Conservation (phyloP, 1,140 invertebrate genomes). For the Sinonovacula constricta region DNA sequence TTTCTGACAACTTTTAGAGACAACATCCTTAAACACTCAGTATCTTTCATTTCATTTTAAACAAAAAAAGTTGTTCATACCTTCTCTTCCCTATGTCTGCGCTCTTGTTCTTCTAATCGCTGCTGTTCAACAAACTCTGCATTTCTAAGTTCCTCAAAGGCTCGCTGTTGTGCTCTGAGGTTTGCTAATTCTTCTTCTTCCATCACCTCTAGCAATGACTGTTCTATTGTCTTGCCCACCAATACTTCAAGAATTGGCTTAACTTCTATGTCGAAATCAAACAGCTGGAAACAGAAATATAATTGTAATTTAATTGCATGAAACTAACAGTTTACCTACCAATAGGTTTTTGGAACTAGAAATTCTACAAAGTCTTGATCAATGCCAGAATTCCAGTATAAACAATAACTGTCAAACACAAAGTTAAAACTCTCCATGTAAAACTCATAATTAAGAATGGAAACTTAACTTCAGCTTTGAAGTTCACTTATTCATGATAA, state of each 20-base stretch:
- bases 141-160: constrained; percentile 85
- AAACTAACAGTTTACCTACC: background rate
- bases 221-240: constrained; percentile 92
- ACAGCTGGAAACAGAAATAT: constrained; percentile 73
- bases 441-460: no score
- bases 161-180: constrained; percentile 87
- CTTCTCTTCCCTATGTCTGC: constrained; percentile 82
- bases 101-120: constrained; percentile 86
- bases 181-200: constrained; percentile 82
- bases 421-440: no score
- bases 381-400: background rate
- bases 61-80: no score
- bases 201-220: constrained; percentile 87
- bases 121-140: constrained; percentile 88
- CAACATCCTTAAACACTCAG: no score
- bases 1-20: no score
- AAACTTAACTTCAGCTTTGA: no score
- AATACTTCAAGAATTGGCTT: constrained; percentile 91
- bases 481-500: no score
- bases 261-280: constrained; percentile 92
- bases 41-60: no score
- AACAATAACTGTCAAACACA: background rate
- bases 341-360: background rate
- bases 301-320: background rate
- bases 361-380: background rate